Evolutionary conservation across 2,113 vertebrate species (phyloP).

Genomic region (Sinosuthora webbiana): DNA sequence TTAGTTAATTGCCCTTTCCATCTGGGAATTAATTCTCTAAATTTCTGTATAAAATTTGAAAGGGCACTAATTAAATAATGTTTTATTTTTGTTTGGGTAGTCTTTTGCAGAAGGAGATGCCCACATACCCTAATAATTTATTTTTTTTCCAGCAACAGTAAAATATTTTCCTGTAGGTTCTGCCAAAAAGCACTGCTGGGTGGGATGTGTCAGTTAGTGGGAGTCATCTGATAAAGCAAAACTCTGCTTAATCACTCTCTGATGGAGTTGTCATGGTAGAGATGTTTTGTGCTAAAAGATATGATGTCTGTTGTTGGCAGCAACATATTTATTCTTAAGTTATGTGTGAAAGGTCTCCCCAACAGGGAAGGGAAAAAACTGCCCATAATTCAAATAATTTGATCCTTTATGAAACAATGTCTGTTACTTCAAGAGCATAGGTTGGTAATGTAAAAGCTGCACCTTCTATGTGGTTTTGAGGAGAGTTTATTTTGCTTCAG

Average conservation of each 20-base stretch:
- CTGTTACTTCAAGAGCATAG: neutral
- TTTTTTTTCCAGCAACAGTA: neutral
- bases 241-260: neutral
- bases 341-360: neutral
- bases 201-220: neutral
- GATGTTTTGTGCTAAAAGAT: neutral
- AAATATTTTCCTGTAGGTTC: neutral
- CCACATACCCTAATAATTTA: neutral
- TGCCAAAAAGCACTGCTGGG: neutral
- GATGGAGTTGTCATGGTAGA: neutral
- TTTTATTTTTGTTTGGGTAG: neutral
- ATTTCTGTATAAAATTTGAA: neutral
- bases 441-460: neutral
- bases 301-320: neutral
- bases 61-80: neutral
- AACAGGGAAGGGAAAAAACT: neutral
- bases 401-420: neutral
- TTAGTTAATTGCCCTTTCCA: neutral
- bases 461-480: neutral
- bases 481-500: neutral
- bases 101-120: neutral
- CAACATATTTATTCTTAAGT: neutral
- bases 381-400: neutral
- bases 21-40: neutral
- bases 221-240: neutral